Base-by-base conservation (phyloP, 2,888 invertebrate genomes). In the Chrysolina oricalcia region DNA sequence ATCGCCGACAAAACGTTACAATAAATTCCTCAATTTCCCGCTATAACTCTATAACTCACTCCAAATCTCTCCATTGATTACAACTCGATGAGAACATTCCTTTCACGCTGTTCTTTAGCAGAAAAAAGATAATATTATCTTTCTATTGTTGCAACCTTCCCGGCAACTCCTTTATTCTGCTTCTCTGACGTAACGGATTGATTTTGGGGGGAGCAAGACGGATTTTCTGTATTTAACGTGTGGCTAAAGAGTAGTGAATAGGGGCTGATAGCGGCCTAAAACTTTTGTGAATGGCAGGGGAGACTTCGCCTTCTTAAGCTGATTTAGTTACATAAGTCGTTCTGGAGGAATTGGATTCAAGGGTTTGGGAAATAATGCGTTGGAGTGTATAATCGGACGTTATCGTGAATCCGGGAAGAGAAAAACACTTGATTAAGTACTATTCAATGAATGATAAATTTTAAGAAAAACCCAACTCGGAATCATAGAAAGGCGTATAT, bases 201-300 rank as follows among this genome's bases (percentile, higher is more conserved):
- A 68, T 68, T 68, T 21, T 19, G 53, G 17, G 68, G 53, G 40
- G 53, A 46, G 53, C 56, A 41, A 68, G 68, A 56, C 21, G 56
- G 68, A 68, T 68, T 68, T 68, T 53, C 56, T 21, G 56, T 68
- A 68, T 68, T 68, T 68, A 68, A 68, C 56, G 68, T 68, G 53
- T 19, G 56, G 68, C 40, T 41, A 68, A 68, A 68, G 68, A 68
- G 68, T 53, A 68, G 59, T 59, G 59, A 59, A 59, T 59, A 35
- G 59, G 27, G 53, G 68, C 68, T 53, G 68, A 68, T 68, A 68
- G 68, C 50, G 68, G 56, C n/a, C n/a, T 40, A 53, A 53, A 68
- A 68, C 40, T 68, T 68, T 53, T 15, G 53, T 68, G 68, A 68
- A 68, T 68, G 68, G 68, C 53, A 68, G 35, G 23, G 35, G 40